Evolutionary conservation across 2,797 vertebrate genomes (phyloP).

Genomic region (Xenops minutus): DNA sequence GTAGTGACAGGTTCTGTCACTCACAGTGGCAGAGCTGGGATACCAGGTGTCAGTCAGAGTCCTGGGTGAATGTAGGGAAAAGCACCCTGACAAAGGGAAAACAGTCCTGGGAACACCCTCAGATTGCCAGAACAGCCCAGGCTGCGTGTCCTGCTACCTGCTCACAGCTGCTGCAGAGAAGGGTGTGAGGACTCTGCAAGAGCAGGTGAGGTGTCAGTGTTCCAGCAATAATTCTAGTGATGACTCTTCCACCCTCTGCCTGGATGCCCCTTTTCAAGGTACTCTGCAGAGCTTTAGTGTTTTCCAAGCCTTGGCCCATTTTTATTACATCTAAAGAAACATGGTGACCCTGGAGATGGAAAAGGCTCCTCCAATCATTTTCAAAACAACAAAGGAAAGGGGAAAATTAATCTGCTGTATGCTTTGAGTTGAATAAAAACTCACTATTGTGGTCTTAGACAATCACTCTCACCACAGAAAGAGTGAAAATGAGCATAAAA

Average conservation of each 20-base stretch:
- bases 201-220: not conserved
- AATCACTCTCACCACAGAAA: not conserved
- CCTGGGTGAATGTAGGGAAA: not conserved
- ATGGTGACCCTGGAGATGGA: not conserved
- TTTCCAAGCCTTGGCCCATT: not conserved
- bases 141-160: too few species aligned
- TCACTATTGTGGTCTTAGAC: not conserved
- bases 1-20: not conserved
- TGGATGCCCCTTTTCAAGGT: not conserved
- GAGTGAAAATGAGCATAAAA: not conserved
- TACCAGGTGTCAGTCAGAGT: too few species aligned
- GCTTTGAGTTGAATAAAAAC: not conserved
- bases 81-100: not conserved
- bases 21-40: too few species aligned
- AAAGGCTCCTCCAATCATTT: not conserved
- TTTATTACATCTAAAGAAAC: not conserved
- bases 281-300: too few species aligned
- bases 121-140: too few species aligned
- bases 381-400: not conserved
- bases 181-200: too few species aligned
- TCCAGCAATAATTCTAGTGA: not conserved
- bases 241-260: not conserved
- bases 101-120: not conserved
- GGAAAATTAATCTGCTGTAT: not conserved
- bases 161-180: not conserved